Base-by-base conservation (phyloP, 1,140 invertebrate genomes). In the Lethrus apterus region DNA sequence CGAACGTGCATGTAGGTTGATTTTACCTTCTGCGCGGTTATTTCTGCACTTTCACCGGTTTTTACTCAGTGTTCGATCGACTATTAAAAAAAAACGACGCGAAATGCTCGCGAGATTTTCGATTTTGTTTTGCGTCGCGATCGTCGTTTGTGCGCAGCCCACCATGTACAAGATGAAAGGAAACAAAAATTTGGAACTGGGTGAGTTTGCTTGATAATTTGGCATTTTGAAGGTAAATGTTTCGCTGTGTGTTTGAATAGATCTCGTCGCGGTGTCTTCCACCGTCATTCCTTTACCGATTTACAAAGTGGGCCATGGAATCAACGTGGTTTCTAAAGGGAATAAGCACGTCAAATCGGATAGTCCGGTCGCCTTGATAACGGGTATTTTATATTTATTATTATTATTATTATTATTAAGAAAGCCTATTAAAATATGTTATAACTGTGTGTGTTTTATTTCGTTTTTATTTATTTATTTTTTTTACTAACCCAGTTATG, bases 211-310 rank as follows among this genome's bases (percentile, higher is more conserved):
- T 38, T 19, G 15, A 36, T 46, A 4, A 29, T 17, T 21, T 36
- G 23, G 13, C 15, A 40, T 20, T 38, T 19, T 7, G 19, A 41
- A 41, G 10, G n/a, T 4, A 26, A 3, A 11, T 19, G 14, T 10
- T 7, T 3, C n/a, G 9, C 0, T 11, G 10, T 26, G 18, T 11
- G 19, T 13, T 31, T 31, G 4, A 31, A 13, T 52, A 80, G 78
- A 79, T 54, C 68, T 80, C 51, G 68, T 79, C 32, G 68, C 77
- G 2, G 74, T 80, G 2, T 80, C 78, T 0, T 80, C 78, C 1
- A 80, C 78, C 0, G 77, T 80, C 1, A 79, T 80, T 43, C 77
- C 77, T 10, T 49, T 80, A 9, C 72, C 75, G 0, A 70, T 75
- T 14, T 77, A 79, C 50, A 76, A 77, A 59, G 72, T 77, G 0